Evolutionary conservation across 2,888 invertebrate genomes (phyloP).

Genomic region (Doris montereyensis): DNA sequence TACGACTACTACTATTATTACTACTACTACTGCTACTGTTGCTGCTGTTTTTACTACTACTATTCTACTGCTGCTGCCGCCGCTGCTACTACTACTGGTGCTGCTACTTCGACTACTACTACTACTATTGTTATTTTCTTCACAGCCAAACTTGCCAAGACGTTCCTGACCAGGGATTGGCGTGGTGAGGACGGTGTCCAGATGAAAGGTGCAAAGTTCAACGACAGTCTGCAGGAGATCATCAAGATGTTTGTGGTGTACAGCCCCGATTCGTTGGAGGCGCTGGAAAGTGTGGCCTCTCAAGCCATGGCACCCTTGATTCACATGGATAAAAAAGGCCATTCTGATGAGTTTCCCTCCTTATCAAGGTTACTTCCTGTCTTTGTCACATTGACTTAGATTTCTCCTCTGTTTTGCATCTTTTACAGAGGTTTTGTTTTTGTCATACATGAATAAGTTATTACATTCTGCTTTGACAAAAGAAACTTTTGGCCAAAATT

Average conservation of each 20-base stretch:
- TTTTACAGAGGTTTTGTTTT: too few relatives aligned
- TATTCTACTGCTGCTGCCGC: too few relatives aligned
- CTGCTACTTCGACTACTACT: too few relatives aligned
- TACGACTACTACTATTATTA: too few relatives aligned
- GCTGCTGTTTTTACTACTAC: too few relatives aligned
- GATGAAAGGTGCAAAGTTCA: conserved; percentile 80
- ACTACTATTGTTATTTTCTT: conserved; percentile 37
- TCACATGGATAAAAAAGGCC: conserved; percentile 22
- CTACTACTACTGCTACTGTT: too few relatives aligned
- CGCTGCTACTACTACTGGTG: not conserved
- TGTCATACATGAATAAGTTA: too few relatives aligned
- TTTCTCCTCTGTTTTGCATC: too few relatives aligned
- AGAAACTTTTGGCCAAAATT: too few relatives aligned
- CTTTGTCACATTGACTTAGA: not conserved
- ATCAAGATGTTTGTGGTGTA: conserved; percentile 23
- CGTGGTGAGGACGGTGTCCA: conserved; percentile 78
- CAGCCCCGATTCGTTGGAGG: conserved; percentile 52
- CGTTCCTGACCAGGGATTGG: conserved; percentile 81
- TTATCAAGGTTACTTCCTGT: conserved; percentile 38
- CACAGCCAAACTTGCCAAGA: conserved; percentile 74
- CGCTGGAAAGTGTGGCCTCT: conserved; percentile 60
- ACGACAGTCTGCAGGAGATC: conserved; percentile 75
- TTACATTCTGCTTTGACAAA: too few relatives aligned
- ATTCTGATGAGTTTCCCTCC: conserved; percentile 31
- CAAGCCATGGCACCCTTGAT: conserved; percentile 20